Evolutionary conservation across 2,888 invertebrate species (phyloP).

Genomic region (Drosophila conformis): DNA sequence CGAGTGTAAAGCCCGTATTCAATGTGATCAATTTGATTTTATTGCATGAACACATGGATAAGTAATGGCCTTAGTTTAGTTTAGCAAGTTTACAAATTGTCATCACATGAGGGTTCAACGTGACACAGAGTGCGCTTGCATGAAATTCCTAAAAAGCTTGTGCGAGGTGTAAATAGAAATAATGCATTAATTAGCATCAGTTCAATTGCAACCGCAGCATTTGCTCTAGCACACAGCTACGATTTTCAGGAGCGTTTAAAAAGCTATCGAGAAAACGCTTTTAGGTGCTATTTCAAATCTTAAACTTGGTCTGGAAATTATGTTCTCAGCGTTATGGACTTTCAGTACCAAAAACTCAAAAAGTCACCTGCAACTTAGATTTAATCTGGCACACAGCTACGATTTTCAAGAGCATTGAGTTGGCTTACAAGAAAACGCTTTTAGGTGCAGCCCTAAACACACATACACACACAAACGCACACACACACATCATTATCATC

Average conservation of each 20-base stretch:
- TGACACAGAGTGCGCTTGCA: slow-evolving; percentile 76
- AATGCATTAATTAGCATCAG: slow-evolving; percentile 20
- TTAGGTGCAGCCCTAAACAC: slow-evolving; percentile 51
- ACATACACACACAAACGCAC: not conserved
- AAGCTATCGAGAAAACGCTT: slow-evolving; percentile 64
- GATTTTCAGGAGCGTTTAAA: slow-evolving; percentile 63
- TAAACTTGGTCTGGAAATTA: not conserved
- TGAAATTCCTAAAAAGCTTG: slow-evolving; percentile 14
- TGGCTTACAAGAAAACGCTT: slow-evolving; percentile 71
- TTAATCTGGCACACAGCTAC: slow-evolving; percentile 70
- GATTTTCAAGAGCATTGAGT: slow-evolving; percentile 68
- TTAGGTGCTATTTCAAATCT: slow-evolving; percentile 46
- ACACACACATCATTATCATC: slow-evolving; percentile 43
- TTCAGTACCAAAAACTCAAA: not conserved
- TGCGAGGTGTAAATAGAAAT: slow-evolving; percentile 45
- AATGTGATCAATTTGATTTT: slow-evolving; percentile 43
- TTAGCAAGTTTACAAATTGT: slow-evolving; percentile 68
- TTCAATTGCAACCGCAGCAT: slow-evolving; percentile 41
- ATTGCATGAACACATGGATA: slow-evolving; percentile 56
- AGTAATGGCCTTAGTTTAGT: slow-evolving; percentile 48
- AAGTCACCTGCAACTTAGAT: slow-evolving; percentile 63
- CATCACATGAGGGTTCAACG: slow-evolving; percentile 56
- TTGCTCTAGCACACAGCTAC: slow-evolving; percentile 60
- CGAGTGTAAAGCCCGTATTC: slow-evolving; percentile 48
- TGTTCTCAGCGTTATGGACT: slow-evolving; percentile 54